Evolutionary conservation across 2,797 vertebrate species (phyloP), one percentile per base, ranked within the genome.

Genomic region (Eupleurogrammus muticus): DNA sequence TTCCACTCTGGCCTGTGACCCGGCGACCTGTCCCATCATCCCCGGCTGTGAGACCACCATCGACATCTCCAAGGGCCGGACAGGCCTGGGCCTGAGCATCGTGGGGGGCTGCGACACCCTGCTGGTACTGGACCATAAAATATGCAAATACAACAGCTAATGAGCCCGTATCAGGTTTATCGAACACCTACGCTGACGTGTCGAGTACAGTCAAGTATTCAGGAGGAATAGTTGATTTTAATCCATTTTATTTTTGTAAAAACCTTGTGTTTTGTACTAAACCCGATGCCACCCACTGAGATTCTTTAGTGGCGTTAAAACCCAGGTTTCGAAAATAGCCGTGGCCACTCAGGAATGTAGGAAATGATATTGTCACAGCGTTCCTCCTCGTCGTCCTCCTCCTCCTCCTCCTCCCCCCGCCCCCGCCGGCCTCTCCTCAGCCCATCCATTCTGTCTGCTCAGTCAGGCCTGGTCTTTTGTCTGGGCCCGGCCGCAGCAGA

Each of bases 1-100:
- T 34, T 94, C 95, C 3, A 93, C 94, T 0, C 91, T 97, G 88
- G 88, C 90, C 51, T 96, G 95, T 9, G 97, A 99, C 82, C 97
- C 97, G 13, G 75, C 94, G 24, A 97, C 96, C 49, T 99, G 97
- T 83, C 97, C 97, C 76, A 97, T 99, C 81, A 98, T 99, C 80
- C 98, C 98, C 12, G 98, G 98, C 73, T 98, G 97, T 23, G 97
- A 98, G 94, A 99, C 97, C 83, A 98, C 96, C 60, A 99, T 99
- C 32, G 97, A 99, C 81, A 98, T 99, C 90, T 97, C 94, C 62
- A 99, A 99, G 87, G 98, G 98, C 9, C 92, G 93, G 24, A 98
- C 97, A 0, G 98, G 98, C 21, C 95, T 99, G 65, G 98, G 98
- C 48, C 94, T 99, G 35, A 99, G 98, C 91, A 99, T 99, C 23